These are phyloP conservation scores for Halcyon chelicuti DNA, from an alignment of 2,797 vertebrate genomes.

Conservation along the genomic window DNA sequence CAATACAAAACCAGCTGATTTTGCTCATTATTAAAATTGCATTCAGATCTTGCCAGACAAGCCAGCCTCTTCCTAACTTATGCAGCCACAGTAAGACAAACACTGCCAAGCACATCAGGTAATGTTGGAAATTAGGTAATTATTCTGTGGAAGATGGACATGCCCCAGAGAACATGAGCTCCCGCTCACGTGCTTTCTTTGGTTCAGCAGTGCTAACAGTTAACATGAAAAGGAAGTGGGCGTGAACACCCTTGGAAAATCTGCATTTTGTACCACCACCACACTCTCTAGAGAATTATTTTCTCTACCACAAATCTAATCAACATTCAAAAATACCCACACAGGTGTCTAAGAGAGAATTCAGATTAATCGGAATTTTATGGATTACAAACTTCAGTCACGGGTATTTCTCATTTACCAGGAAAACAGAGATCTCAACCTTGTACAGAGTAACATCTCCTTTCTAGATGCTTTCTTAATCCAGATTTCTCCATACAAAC, in stretches of 20 bases:
- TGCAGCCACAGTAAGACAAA: background rate
- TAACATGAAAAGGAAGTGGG: background rate
- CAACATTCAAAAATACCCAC: background rate
- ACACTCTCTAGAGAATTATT: background rate
- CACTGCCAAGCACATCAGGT: background rate
- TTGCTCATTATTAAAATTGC: background rate
- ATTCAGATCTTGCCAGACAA: background rate
- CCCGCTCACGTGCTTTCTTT: background rate
- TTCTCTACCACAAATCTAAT: background rate
- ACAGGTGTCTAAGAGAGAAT: background rate
- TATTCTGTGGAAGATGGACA: background rate
- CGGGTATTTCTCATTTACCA: background rate
- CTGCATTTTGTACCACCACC: background rate
- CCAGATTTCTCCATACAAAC: background rate
- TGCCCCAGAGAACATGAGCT: accelerated
- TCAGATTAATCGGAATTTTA: background rate
- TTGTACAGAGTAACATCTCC: background rate
- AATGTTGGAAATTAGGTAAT: background rate
- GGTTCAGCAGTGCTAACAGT: background rate
- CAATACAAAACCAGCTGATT: background rate
- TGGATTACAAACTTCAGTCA: background rate
- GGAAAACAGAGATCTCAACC: background rate
- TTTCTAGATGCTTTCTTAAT: background rate
- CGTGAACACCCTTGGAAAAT: background rate
- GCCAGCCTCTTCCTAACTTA: background rate